A percentile compares a stretch with the other conserved stretches of the same genome.
phyloP scores from a whole-genome alignment of 2,888 invertebrate species.

The Drosophila bunnanda region DNA sequence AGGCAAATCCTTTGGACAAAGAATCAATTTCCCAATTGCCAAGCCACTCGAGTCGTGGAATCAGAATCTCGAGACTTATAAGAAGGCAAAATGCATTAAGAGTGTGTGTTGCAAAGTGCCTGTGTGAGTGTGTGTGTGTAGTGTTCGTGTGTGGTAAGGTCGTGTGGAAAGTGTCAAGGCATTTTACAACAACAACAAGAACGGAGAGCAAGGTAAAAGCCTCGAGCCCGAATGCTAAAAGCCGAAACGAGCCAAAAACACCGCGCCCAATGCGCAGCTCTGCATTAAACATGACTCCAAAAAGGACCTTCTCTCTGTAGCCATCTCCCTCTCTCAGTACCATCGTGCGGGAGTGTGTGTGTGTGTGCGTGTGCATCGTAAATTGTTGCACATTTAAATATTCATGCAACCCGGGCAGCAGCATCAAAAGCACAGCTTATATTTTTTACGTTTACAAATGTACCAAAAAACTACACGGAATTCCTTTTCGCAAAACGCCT shows the following conservation, averaged over 20 bases:
- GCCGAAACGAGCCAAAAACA: constrained; percentile 57
- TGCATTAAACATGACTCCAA: constrained; percentile 66
- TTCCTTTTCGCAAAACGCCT: constrained; percentile 60
- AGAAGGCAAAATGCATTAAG: constrained; percentile 29
- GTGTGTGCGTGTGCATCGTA: constrained; percentile 55
- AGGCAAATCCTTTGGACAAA: constrained; percentile 77
- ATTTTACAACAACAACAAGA: constrained; percentile 71
- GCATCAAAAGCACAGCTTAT: constrained; percentile 47
- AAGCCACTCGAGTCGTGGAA: constrained; percentile 36
- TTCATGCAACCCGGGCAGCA: constrained; percentile 49
- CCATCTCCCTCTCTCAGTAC: constrained; percentile 8
- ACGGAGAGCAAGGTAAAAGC: constrained; percentile 74
- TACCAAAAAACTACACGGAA: constrained; percentile 48
- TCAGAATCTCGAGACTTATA: constrained; percentile 11
- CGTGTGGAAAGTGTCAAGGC: constrained; percentile 78
- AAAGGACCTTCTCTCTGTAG: constrained; percentile 44
- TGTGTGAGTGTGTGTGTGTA: constrained; percentile 1
- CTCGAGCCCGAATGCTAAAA: constrained; percentile 53
- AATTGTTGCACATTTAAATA: constrained; percentile 75
- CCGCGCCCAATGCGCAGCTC: constrained; percentile 78
- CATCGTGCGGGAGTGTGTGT: neutral
- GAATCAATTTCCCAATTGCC: constrained; percentile 78
- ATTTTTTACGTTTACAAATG: constrained; percentile 56
- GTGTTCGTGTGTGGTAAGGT: constrained; percentile 69
- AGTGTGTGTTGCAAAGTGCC: constrained; percentile 10